Evolutionary conservation across 1,140 invertebrate genomes (phyloP).

Genomic region (Drosophila melanica): DNA sequence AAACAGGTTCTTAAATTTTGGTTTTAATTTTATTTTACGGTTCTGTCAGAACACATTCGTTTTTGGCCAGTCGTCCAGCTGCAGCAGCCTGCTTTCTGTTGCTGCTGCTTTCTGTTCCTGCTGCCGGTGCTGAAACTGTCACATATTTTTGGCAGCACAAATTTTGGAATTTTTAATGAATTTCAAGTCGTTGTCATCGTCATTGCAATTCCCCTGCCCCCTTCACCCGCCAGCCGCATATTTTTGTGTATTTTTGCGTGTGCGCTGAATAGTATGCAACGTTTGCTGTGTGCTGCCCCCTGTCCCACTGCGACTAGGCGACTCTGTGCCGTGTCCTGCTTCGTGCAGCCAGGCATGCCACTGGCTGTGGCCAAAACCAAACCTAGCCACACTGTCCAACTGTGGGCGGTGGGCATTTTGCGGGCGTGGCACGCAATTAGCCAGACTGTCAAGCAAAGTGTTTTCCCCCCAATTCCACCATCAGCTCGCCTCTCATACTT

Average conservation of each 20-base stretch:
- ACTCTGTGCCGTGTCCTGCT: slow-evolving; percentile 3
- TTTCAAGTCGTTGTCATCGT: slow-evolving; percentile 64
- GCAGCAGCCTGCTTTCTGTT: slow-evolving; percentile 7
- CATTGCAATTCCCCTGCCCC: slow-evolving; percentile 50
- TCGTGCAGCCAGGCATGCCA: slow-evolving; percentile 11
- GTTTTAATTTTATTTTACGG: background rate
- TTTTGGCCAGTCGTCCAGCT: slow-evolving; percentile 3
- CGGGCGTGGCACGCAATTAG: slow-evolving; percentile 72
- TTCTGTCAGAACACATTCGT: slow-evolving; percentile 18
- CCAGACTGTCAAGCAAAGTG: slow-evolving; percentile 76
- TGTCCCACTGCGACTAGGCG: background rate
- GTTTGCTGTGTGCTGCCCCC: slow-evolving; percentile 9
- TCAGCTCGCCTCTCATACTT: slow-evolving; percentile 7
- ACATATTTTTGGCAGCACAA: slow-evolving; percentile 49
- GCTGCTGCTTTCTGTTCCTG: slow-evolving; percentile 9
- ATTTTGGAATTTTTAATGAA: slow-evolving; percentile 73
- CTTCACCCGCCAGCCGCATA: slow-evolving; percentile 41
- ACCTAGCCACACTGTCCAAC: slow-evolving; percentile 18
- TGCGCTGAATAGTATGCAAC: slow-evolving; percentile 46
- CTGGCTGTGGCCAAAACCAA: slow-evolving; percentile 25
- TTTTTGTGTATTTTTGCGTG: slow-evolving; percentile 56
- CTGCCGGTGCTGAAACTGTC: slow-evolving; percentile 9
- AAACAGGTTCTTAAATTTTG: background rate
- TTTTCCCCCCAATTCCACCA: slow-evolving; percentile 43
- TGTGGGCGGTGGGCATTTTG: slow-evolving; percentile 9